A percentile compares a stretch with the other conserved stretches of the same genome.
Conservation (phyloP, 2,797 vertebrate species). For the Emydoidea blandingii region DNA sequence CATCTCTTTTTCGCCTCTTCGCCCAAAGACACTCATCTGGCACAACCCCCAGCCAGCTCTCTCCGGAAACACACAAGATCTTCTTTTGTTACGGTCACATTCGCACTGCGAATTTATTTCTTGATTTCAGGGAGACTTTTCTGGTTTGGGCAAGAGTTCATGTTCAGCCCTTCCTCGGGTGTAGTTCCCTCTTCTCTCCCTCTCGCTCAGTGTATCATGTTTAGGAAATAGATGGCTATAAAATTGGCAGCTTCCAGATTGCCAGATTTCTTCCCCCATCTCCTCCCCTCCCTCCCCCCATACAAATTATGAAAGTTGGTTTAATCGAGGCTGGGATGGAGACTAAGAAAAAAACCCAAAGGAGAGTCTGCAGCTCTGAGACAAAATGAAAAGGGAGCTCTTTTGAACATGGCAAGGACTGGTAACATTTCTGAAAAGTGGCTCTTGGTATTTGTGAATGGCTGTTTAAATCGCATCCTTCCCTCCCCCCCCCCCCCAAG, state of each 20-base stretch:
- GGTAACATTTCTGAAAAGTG: neutral
- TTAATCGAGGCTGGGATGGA: neutral
- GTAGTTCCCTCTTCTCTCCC: constrained; percentile 19
- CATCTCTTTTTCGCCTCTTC: neutral
- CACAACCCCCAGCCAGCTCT: neutral
- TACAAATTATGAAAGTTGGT: neutral
- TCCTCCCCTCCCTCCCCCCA: rapidly evolving
- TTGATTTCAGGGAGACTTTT: neutral
- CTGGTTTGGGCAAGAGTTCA: neutral
- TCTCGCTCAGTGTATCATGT: neutral
- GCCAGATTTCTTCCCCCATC: neutral
- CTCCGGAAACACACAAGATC: neutral
- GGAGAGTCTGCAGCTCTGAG: neutral
- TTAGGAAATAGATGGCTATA: neutral
- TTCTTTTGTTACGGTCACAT: neutral
- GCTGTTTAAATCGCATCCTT: neutral
- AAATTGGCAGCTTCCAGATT: neutral
- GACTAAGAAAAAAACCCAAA: neutral
- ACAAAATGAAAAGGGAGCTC: neutral
- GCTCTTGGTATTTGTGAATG: neutral
- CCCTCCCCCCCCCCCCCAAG: neutral
- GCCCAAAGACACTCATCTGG: neutral
- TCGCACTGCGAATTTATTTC: neutral
- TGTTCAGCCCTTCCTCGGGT: constrained; percentile 16
- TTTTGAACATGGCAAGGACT: neutral